Conservation (phyloP, 2,797 vertebrate species). For the Balearica regulorum region DNA sequence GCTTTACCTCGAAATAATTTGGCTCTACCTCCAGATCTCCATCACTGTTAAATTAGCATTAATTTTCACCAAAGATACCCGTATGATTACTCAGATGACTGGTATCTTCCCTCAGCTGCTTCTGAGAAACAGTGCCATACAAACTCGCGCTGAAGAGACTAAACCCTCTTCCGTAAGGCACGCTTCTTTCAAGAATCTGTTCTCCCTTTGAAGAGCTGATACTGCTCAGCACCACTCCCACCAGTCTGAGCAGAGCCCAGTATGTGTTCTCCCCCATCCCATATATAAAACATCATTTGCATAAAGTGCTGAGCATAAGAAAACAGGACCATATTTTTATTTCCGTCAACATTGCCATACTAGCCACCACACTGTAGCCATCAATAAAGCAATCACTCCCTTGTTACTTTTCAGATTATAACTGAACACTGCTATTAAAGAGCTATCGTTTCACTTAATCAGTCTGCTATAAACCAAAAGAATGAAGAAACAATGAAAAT, state of each 20-base stretch:
- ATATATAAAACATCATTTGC: neutral
- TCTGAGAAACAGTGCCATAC: neutral
- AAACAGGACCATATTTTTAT: neutral
- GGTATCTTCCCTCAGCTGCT: neutral
- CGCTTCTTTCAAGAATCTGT: neutral
- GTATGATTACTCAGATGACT: neutral
- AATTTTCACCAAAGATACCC: neutral
- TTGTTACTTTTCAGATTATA: neutral
- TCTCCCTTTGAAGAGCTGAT: neutral
- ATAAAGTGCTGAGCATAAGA: neutral
- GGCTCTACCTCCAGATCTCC: neutral
- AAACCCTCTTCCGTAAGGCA: neutral
- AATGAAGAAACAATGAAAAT: conserved; percentile 14
- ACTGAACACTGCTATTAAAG: neutral
- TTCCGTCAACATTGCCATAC: neutral
- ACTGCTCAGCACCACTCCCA: neutral
- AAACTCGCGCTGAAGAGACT: accelerated
- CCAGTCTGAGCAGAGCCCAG: neutral
- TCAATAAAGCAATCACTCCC: neutral
- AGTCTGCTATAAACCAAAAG: conserved; percentile 6
- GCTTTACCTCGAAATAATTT: neutral
- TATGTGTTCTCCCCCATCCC: accelerated
- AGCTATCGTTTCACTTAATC: conserved; percentile 8
- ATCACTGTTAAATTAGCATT: neutral
- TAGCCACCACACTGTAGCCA: neutral